phyloP scores from a whole-genome alignment of 2,113 vertebrate genomes.

The Myodes glareolus region DNA sequence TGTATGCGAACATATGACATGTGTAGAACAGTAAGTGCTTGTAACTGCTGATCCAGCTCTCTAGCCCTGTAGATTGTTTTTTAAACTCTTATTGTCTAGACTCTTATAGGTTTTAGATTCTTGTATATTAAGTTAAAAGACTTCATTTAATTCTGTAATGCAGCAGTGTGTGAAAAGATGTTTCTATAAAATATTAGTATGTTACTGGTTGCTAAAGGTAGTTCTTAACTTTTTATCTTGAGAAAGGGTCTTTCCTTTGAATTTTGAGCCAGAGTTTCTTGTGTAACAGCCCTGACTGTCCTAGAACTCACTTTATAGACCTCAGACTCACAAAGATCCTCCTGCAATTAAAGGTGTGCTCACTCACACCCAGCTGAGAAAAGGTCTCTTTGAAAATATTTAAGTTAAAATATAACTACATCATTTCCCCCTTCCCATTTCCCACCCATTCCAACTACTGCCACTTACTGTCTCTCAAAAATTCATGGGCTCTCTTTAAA shows the following conservation, averaged over 20 bases:
- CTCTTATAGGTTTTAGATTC: background rate
- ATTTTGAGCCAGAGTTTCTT: no score
- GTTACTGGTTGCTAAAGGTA: background rate
- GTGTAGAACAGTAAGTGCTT: background rate
- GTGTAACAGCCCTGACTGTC: no score
- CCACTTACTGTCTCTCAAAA: background rate
- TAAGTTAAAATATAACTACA: background rate
- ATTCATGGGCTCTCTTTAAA: background rate
- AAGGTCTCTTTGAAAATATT: background rate
- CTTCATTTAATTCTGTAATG: conserved; percentile 37
- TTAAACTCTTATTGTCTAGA: background rate
- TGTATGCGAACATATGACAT: background rate
- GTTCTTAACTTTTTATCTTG: background rate
- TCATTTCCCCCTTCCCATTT: background rate
- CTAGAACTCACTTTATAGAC: no score
- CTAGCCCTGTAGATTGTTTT: background rate
- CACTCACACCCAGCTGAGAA: background rate
- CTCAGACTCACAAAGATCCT: no score
- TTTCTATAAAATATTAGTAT: background rate
- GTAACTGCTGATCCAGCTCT: background rate
- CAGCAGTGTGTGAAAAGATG: background rate
- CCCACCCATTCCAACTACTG: background rate
- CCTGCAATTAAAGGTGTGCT: no score
- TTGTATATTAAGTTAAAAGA: conserved; percentile 27
- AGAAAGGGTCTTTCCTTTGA: background rate